These are phyloP conservation scores for Ophion ventricosus DNA, from an alignment of 2,888 invertebrate genomes.

Conservation along the genomic window DNA sequence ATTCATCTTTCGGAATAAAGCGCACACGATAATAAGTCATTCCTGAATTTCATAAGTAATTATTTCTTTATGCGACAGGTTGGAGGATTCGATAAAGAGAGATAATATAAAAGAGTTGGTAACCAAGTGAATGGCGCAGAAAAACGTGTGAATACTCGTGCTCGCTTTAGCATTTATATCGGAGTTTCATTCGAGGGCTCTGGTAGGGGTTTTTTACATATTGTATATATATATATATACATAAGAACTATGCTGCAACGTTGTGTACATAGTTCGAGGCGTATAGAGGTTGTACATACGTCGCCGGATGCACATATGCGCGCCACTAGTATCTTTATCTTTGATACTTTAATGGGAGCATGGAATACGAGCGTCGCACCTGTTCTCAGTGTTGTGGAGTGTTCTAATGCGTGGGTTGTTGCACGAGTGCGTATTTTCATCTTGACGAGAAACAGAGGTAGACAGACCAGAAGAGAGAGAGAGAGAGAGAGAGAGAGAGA, in stretches of 20 bases:
- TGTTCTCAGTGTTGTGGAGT: slow-evolving; percentile 63
- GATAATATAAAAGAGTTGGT: not conserved
- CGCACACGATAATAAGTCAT: too few relatives aligned
- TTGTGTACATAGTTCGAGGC: not conserved
- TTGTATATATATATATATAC: slow-evolving; percentile 18
- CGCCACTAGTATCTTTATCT: slow-evolving; percentile 62
- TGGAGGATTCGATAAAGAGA: too few relatives aligned
- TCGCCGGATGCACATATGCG: slow-evolving; percentile 48
- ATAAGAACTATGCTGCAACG: not conserved
- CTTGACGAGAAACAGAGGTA: slow-evolving; percentile 33
- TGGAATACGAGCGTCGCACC: slow-evolving; percentile 65
- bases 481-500: not conserved
- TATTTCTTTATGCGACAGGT: too few relatives aligned
- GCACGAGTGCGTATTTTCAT: slow-evolving; percentile 64
- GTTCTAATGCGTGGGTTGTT: slow-evolving; percentile 61
- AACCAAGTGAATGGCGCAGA: slow-evolving; percentile 39
- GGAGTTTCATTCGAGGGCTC: slow-evolving; percentile 18
- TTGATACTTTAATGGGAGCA: slow-evolving; percentile 67
- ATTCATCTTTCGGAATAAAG: too few relatives aligned
- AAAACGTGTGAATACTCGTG: slow-evolving; percentile 46
- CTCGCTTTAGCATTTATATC: slow-evolving; percentile 33
- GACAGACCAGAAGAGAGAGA: not conserved
- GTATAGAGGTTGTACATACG: not conserved
- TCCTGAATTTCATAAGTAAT: too few relatives aligned
- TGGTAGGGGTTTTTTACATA: not conserved